phyloP scores from a whole-genome alignment of 2,797 vertebrate species.

The Octomys mimax region DNA sequence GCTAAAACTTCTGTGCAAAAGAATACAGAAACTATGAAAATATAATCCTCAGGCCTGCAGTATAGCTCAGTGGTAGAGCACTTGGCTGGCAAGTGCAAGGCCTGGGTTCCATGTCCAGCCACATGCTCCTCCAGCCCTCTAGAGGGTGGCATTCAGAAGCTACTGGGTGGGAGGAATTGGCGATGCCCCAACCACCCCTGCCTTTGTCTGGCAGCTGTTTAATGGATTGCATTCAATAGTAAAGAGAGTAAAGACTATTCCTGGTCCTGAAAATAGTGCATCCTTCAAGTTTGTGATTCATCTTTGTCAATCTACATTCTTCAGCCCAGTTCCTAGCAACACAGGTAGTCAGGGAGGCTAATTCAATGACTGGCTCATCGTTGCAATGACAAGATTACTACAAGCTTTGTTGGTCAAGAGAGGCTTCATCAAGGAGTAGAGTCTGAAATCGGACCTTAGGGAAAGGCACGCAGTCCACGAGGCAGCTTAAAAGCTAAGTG shows the following conservation, averaged over 20 bases:
- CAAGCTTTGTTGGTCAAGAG: neutral
- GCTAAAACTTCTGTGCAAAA: constrained; percentile 45
- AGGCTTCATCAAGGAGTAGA: neutral
- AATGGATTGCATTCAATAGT: neutral
- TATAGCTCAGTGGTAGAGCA: neutral
- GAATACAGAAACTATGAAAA: constrained; percentile 57
- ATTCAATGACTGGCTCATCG: neutral
- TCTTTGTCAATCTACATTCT: neutral
- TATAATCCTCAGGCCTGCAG: neutral
- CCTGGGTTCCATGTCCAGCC: neutral
- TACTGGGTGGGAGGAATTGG: neutral
- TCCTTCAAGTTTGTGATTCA: neutral
- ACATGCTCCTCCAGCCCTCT: neutral
- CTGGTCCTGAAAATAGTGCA: neutral
- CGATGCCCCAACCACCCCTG: neutral
- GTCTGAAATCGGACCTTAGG: neutral
- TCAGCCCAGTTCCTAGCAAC: neutral
- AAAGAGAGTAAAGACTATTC: neutral
- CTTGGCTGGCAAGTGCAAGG: neutral
- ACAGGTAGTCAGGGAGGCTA: neutral
- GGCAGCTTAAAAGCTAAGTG: neutral
- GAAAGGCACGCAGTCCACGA: neutral
- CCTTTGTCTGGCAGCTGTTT: neutral
- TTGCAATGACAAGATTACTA: neutral
- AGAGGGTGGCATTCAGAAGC: neutral